Base-by-base conservation (phyloP, 1,140 invertebrate species). In the Olivierus martensii region DNA sequence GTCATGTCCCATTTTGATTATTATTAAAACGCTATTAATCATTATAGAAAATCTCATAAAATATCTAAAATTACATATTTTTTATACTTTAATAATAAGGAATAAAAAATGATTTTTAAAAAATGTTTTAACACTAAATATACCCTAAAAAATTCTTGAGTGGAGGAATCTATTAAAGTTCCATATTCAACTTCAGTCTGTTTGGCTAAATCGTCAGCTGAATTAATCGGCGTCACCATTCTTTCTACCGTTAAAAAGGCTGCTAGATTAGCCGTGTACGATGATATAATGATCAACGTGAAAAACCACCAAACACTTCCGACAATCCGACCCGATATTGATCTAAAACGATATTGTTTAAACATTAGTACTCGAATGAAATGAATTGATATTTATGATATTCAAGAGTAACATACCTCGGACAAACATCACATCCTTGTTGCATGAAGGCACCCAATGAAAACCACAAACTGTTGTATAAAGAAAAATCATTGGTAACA, bases 291-390 rank as follows among this genome's bases (percentile, higher is more conserved):
- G 65, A 99, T 97, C 19, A 99, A 76, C 0, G 93, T 96, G 70
- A 99, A 99, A 71, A 98, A 98, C 93, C 94, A 98, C 94, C 94
- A 98, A 1, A 93, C 89, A 46, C 87, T 87, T 5, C 91, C 90
- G 0, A 96, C 90, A 61, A 98, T 91, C 37, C 94, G 75, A 3
- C 92, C 93, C 0, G 87, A 90, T 52, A 92, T 78, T 2, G 91
- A 90, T 64, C 87, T 89, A 38, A 17, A 41, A 66, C 48, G 63
- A 64, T 48, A 53, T 52, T 18, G 4, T 43, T 6, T 9, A 9
- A 6, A 43, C 7, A 43, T 43, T 43, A 9, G 7, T 43, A 43
- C 21, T 6, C 4, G 17, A 18, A 43, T 43, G 17, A 17, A 18
- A 43, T 43, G 4, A 5, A 43, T 1, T 43, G 17, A 17, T 18